phyloP scores from a whole-genome alignment of 2,888 invertebrate genomes.

The Hecatera dysodea region DNA sequence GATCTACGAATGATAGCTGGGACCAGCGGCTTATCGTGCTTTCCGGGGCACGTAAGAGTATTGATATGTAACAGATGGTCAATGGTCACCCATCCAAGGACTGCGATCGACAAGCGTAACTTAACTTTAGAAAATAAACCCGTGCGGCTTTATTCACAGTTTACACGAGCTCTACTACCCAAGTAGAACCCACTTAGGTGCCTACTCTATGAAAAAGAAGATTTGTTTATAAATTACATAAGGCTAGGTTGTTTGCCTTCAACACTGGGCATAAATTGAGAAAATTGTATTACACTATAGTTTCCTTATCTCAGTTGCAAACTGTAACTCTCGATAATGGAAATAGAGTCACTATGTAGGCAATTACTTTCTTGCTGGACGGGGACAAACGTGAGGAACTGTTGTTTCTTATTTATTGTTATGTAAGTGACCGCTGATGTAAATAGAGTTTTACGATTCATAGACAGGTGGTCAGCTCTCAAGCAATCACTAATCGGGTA shows the following conservation, averaged over 20 bases:
- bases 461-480: background rate
- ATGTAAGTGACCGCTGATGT: background rate
- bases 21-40: background rate
- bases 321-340: constrained; percentile 40
- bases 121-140: background rate
- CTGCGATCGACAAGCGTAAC: too few species aligned
- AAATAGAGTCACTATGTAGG: constrained; percentile 42
- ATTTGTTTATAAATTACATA: constrained; percentile 7
- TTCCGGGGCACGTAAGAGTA: background rate
- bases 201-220: background rate
- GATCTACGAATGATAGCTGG: background rate
- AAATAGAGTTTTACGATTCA: background rate
- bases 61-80: background rate
- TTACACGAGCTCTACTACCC: too few species aligned
- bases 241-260: constrained; percentile 11
- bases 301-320: constrained; percentile 48
- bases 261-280: constrained; percentile 15
- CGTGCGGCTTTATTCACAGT: background rate
- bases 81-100: too few species aligned
- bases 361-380: constrained; percentile 44
- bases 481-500: too few species aligned
- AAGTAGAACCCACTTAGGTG: background rate
- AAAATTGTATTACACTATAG: constrained; percentile 34
- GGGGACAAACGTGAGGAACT: constrained; percentile 26
- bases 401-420: constrained; percentile 20